Base-by-base conservation (phyloP, 1,140 invertebrate genomes). In the Cotesia vestalis region DNA sequence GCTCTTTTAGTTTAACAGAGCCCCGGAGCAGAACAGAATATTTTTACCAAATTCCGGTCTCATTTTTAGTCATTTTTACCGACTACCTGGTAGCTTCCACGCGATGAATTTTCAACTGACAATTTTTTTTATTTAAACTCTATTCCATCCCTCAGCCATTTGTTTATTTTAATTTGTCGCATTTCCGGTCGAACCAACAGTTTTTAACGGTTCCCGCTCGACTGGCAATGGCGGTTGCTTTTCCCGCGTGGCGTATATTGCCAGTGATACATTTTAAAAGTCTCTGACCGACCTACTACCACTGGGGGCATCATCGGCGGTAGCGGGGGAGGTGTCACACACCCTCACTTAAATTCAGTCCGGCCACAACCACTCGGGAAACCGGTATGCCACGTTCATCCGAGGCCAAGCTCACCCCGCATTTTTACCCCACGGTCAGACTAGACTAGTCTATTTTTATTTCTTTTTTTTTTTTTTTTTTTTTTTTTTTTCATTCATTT, bases 151-250 rank as follows among this genome's bases (percentile, higher is more conserved):
- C 53, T 55, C n/a, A 55, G 17, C 53, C 73, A 78, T 77, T 75
- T 71, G 73, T 78, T 78, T 78, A 76, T 79, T 80, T 80, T 80
- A 78, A 80, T 78, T 79, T 75, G 27, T 73, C 73, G 70, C 73
- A 66, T 76, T 76, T 75, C 62, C 66, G 59, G 34, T 27, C 64
- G 27, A 11, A 59, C 46, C 40, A 60, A 67, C 53, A 63, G 57
- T 64, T 74, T 77, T 70, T 62, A 69, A 9, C 34, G 53, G 64
- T 69, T 38, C 61, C 27, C 69, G 17, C 66, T 52, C 17, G 40
- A 35, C 36, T 59, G 36, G 35, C 52, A 57, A 20, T 52, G 38
- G 64, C 36, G 66, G n/a, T 53, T 12, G n/a, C 12, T 57, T 57
- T 57, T 36, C 57, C 11, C 70, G 60, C 46, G 14, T 35, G 20